Evolutionary conservation across 2,113 vertebrate species (phyloP).

Genomic region (Amazona guildingii): DNA sequence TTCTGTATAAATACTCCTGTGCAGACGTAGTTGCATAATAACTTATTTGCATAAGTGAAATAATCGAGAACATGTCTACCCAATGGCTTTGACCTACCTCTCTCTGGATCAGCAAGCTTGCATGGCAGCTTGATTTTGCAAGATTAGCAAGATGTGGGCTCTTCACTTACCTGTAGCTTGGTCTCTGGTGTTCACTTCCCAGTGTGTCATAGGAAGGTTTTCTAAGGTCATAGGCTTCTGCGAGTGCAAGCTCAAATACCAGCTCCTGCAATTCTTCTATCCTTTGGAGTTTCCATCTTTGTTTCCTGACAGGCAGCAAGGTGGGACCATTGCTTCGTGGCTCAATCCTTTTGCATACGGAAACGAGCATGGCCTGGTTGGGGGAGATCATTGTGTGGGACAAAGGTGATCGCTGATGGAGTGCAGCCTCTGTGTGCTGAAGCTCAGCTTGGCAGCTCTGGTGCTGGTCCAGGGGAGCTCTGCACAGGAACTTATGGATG

Average conservation of each 20-base stretch:
- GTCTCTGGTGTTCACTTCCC: neutral
- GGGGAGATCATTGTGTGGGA: neutral
- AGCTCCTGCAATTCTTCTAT: neutral
- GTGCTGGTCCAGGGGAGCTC: neutral
- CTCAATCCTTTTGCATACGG: neutral
- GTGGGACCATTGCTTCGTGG: neutral
- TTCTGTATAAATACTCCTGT: neutral
- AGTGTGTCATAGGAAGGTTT: neutral
- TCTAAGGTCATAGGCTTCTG: neutral
- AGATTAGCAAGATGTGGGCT: neutral
- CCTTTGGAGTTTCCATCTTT: neutral
- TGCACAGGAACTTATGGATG: accelerated
- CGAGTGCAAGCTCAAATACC: neutral
- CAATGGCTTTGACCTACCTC: neutral
- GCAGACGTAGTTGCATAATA: neutral
- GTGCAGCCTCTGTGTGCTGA: neutral
- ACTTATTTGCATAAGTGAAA: neutral
- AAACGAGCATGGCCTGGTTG: neutral
- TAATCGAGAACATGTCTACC: neutral
- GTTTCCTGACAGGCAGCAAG: neutral
- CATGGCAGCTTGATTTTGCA: neutral
- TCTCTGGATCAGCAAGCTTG: neutral
- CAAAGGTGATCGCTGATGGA: neutral
- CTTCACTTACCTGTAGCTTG: neutral
- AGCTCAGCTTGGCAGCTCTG: neutral